Evolutionary conservation across 92 coral and sea anemone species (phyloP).

Genomic region (Phenganax stokvisi): DNA sequence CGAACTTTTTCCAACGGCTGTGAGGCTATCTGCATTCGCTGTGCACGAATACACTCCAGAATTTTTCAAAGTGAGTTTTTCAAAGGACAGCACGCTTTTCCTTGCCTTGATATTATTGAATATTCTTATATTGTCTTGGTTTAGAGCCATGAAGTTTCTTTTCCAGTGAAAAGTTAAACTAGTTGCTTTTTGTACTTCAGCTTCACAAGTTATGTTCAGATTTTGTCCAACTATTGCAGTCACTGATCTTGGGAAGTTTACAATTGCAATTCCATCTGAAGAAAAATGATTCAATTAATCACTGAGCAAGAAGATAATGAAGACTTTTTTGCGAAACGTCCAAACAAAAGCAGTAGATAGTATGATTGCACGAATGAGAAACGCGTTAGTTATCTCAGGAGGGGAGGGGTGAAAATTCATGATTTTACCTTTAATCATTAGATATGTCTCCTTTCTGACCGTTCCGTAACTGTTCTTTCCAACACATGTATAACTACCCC

Average conservation of each 20-base stretch:
- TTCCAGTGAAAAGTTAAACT: constrained; percentile 13
- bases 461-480: constrained; percentile 16
- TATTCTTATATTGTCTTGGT: not conserved
- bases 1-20: not conserved
- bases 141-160: not conserved
- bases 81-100: constrained; percentile 13
- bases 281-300: not conserved
- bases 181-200: constrained; percentile 1
- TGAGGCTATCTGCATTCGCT: constrained; percentile 13
- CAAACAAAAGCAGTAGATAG: not conserved
- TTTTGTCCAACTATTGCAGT: constrained; percentile 18
- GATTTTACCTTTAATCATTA: constrained; percentile 62
- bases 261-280: constrained; percentile 14
- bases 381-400: too few species aligned
- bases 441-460: constrained; percentile 52
- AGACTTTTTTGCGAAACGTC: not conserved
- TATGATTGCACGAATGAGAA: too few species aligned
- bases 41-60: constrained; percentile 12
- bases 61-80: constrained; percentile 8
- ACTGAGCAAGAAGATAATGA: not conserved
- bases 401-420: too few species aligned
- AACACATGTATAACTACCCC: constrained; percentile 17
- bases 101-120: not conserved
- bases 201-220: constrained; percentile 13
- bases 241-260: constrained; percentile 3